phyloP scores from a whole-genome alignment of 1,140 invertebrate genomes.

The Bombyx mandarina region DNA sequence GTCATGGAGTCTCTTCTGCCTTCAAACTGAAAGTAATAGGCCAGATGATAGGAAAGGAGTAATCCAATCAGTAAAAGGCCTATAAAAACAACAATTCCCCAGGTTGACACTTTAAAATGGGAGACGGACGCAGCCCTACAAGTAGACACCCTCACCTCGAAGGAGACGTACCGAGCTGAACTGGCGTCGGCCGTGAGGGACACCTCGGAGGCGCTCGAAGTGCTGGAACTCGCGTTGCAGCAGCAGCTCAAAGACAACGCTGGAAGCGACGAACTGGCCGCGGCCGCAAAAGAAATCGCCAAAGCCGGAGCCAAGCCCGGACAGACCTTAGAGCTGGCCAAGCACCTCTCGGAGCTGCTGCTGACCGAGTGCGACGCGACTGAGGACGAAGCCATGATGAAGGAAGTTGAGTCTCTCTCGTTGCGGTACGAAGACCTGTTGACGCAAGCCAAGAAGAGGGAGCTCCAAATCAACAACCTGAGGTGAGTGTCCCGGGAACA shows the following conservation, averaged over 20 bases:
- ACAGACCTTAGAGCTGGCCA: slow-evolving; percentile 77
- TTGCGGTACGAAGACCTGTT: slow-evolving; percentile 80
- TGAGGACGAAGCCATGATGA: slow-evolving; percentile 75
- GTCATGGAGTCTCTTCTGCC: no score
- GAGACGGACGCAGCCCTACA: slow-evolving; percentile 83
- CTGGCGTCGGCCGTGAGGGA: slow-evolving; percentile 75
- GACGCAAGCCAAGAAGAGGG: slow-evolving; percentile 78
- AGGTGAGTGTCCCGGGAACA: slow-evolving; percentile 70
- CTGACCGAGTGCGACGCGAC: slow-evolving; percentile 80
- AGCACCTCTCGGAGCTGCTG: slow-evolving; percentile 82
- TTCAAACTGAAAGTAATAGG: no score
- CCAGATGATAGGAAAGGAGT: no score
- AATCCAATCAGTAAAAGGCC: no score
- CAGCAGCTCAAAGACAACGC: slow-evolving; percentile 46
- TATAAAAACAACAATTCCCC: slow-evolving; percentile 30
- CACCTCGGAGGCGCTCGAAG: slow-evolving; percentile 46
- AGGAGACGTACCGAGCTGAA: slow-evolving; percentile 84
- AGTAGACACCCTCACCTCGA: slow-evolving; percentile 85
- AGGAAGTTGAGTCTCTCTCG: slow-evolving; percentile 76
- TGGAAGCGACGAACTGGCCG: slow-evolving; percentile 48
- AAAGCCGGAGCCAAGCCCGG: slow-evolving; percentile 56
- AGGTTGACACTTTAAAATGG: slow-evolving; percentile 83
- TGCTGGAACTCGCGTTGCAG: slow-evolving; percentile 33
- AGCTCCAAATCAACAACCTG: slow-evolving; percentile 80
- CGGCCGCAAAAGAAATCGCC: slow-evolving; percentile 57